A percentile compares a stretch with the other conserved stretches of the same genome.
These are phyloP conservation scores for Sebastes minor DNA, from an alignment of 2,797 vertebrate species.

Conservation along the genomic window DNA sequence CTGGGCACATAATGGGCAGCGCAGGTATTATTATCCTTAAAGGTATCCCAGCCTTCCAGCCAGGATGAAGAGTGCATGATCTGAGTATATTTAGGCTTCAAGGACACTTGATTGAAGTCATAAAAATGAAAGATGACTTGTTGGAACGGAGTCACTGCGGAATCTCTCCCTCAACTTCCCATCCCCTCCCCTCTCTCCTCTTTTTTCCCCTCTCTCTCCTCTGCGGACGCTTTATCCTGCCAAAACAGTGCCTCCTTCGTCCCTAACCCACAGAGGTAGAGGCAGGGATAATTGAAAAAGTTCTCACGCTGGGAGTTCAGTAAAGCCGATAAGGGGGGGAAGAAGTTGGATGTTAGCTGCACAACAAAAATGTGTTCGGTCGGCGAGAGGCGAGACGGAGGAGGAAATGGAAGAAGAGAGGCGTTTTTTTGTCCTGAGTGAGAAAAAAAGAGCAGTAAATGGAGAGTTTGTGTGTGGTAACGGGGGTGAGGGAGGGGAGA, in stretches of 20 bases:
- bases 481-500: background rate
- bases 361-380: conserved; percentile 50
- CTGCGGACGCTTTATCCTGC: conserved; percentile 74
- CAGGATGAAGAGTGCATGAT: conserved; percentile 55
- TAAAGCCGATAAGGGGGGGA: conserved; percentile 65
- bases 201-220: conserved; percentile 36
- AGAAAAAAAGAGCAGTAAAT: conserved; percentile 11
- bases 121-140: conserved; percentile 82
- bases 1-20: conserved; percentile 9
- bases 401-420: conserved; percentile 16
- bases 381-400: conserved; percentile 18
- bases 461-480: conserved; percentile 50
- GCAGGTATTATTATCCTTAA: conserved; percentile 35
- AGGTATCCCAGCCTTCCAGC: conserved; percentile 44
- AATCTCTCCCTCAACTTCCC: conserved; percentile 68
- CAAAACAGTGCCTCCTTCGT: conserved; percentile 66
- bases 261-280: conserved; percentile 68
- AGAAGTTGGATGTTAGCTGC: conserved; percentile 38
- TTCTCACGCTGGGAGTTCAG: conserved; percentile 67
- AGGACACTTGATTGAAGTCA: conserved; percentile 79
- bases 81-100: conserved; percentile 70
- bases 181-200: conserved; percentile 12
- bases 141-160: conserved; percentile 76
- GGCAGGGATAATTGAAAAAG: conserved; percentile 76
- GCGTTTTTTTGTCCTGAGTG: conserved; percentile 9